Evolutionary conservation across 2,797 vertebrate species (phyloP), one percentile per base, ranked within the genome.

Genomic region (Prunella strophiata): DNA sequence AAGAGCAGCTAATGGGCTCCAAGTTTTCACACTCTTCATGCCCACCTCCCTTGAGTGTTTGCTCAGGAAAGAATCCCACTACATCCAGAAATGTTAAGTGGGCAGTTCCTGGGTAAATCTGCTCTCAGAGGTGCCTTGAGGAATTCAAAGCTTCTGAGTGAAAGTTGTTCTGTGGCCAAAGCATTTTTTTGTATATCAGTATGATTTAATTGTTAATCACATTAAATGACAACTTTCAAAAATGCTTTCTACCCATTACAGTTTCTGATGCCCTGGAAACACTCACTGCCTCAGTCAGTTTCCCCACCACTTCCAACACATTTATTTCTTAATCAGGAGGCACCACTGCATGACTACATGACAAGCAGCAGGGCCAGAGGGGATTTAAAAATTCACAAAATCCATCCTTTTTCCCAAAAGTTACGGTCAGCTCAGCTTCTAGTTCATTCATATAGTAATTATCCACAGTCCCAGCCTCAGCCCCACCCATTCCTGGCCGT

Each of bases 61-160:
- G 81, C 57, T 65, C 65, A 87, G 87, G 57, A 82, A 93, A 66
- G 62, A 94, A 83, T 73, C 85, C 50, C 67, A 66, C 68, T 93
- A 54, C 16, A 19, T 58, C 75, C 76, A 92, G 93, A 90, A 94
- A 51, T 95, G 93, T 89, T 57, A 96, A 97, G 97, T 85, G 75
- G 43, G 72, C 82, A 90, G 88, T 65, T 79, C 79, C 89, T 83
- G 40, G 38, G 42, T 42, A 91, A 90, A 86, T 75, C 43, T 62
- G 32, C 81, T 90, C 90, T 95, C 90, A 81, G 82, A 92, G 29
- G 76, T 95, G 78, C 82, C 93, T 94, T 81, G 55, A 93, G 51
- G 91, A 91, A 94, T 94, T 88, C 82, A 90, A 32, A 85, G 38
- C 66, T 86, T 85, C 72, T 52, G 40, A 83, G 62, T 50, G 47